phyloP scores from a whole-genome alignment of 2,888 invertebrate genomes.

The Esperia sulphurella region DNA sequence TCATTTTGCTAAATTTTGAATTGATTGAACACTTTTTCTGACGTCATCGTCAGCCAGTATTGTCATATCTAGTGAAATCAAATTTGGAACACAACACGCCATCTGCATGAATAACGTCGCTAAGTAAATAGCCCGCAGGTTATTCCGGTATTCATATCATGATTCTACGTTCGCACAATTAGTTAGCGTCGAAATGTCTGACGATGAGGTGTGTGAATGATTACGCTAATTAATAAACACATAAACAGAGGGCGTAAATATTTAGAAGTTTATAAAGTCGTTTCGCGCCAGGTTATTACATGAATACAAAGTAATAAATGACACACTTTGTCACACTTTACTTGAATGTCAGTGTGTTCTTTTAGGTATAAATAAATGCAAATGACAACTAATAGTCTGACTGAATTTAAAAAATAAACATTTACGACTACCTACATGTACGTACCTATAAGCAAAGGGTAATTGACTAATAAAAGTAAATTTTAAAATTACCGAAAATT shows the following conservation, averaged over 20 bases:
- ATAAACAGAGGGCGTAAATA: not conserved
- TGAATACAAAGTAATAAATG: not conserved
- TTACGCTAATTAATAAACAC: constrained; percentile 19
- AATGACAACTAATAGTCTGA: too few relatives aligned
- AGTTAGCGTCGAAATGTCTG: constrained; percentile 21
- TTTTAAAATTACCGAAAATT: too few relatives aligned
- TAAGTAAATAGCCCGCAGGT: constrained; percentile 20
- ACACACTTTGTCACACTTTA: not conserved
- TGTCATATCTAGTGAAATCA: constrained; percentile 13
- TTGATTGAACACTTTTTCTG: too few relatives aligned
- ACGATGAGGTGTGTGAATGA: constrained; percentile 23
- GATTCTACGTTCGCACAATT: constrained; percentile 26
- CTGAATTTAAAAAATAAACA: too few relatives aligned
- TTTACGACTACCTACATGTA: too few relatives aligned
- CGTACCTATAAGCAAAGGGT: too few relatives aligned
- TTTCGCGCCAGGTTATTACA: constrained; percentile 12
- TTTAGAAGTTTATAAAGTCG: constrained; percentile 15
- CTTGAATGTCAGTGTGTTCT: too few relatives aligned
- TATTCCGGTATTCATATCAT: constrained; percentile 25
- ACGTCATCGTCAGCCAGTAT: constrained; percentile 1
- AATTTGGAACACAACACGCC: constrained; percentile 18
- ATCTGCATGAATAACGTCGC: constrained; percentile 22
- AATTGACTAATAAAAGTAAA: too few relatives aligned
- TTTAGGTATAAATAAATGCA: too few relatives aligned
- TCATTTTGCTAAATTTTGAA: too few relatives aligned